These are phyloP conservation scores for Ormia ochracea DNA, from an alignment of 2,888 invertebrate species.

Conservation along the genomic window DNA sequence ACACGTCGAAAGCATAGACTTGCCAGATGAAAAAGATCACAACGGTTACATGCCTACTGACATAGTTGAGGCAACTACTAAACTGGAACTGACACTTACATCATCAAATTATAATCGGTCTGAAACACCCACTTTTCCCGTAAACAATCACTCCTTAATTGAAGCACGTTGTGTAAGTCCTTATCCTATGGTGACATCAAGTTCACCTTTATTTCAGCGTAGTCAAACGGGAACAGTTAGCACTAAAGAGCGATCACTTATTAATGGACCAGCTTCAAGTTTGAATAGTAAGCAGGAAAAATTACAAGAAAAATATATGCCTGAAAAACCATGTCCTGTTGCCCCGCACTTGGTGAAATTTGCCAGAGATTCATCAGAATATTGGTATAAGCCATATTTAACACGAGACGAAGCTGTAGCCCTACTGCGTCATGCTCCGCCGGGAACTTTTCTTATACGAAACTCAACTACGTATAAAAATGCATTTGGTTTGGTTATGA, in stretches of 20 bases:
- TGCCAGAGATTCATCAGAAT: conserved; percentile 94
- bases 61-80: background rate
- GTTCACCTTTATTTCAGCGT: conserved; percentile 43
- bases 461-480: conserved; percentile 86
- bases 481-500: conserved; percentile 95
- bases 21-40: conserved; percentile 46
- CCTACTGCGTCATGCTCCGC: conserved; percentile 88
- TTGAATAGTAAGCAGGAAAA: conserved; percentile 74
- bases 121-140: conserved; percentile 94
- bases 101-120: conserved; percentile 79
- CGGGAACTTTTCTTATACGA: conserved; percentile 96
- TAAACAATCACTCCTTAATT: conserved; percentile 85
- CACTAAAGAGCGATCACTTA: background rate
- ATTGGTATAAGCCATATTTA: conserved; percentile 98
- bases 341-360: conserved; percentile 88
- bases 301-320: background rate
- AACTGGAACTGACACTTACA: conserved; percentile 46
- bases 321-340: conserved; percentile 83
- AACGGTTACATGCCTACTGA: background rate
- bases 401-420: conserved; percentile 95
- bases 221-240: background rate
- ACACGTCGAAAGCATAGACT: conserved; percentile 62
- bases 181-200: conserved; percentile 62
- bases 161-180: conserved; percentile 79
- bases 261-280: conserved; percentile 63